Percentiles rank a stretch among this genome's conserved stretches.
Evolutionary conservation across 2,888 invertebrate species (phyloP).

Genomic region (Chaitophorus viminalis): DNA sequence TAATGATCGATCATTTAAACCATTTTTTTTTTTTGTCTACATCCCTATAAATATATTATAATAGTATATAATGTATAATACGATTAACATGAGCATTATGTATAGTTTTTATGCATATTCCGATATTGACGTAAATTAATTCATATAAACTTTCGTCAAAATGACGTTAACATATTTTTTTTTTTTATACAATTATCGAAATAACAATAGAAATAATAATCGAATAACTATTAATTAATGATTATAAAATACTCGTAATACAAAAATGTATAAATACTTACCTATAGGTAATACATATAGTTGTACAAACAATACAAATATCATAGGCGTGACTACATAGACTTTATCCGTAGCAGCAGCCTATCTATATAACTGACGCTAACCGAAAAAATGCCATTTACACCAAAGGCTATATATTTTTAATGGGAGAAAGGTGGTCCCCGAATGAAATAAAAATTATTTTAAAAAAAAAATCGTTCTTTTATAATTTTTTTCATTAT

Average conservation of each 20-base stretch:
- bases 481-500: no score
- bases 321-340: no score
- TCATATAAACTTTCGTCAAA: slow-evolving; percentile 3
- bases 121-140: slow-evolving; percentile 1
- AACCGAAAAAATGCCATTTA: no score
- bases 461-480: no score
- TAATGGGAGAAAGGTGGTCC: no score
- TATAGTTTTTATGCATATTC: slow-evolving; percentile 6
- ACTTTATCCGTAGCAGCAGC: no score
- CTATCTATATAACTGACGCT: no score
- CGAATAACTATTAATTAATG: background rate
- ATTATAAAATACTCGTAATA: slow-evolving; percentile 26
- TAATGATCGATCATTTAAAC: background rate
- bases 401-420: no score
- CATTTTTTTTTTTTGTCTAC: background rate
- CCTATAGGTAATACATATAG: no score
- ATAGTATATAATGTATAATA: slow-evolving; percentile 16
- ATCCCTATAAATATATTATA: background rate
- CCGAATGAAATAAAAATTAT: no score
- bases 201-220: no score
- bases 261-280: background rate
- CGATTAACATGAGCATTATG: slow-evolving; percentile 50
- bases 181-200: background rate
- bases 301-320: no score
- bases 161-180: background rate